Percentiles rank a stretch among this genome's conserved stretches.
phyloP scores from a whole-genome alignment of 35 echinoderm and acorn worm species.

The Ophioderma brevispina region DNA sequence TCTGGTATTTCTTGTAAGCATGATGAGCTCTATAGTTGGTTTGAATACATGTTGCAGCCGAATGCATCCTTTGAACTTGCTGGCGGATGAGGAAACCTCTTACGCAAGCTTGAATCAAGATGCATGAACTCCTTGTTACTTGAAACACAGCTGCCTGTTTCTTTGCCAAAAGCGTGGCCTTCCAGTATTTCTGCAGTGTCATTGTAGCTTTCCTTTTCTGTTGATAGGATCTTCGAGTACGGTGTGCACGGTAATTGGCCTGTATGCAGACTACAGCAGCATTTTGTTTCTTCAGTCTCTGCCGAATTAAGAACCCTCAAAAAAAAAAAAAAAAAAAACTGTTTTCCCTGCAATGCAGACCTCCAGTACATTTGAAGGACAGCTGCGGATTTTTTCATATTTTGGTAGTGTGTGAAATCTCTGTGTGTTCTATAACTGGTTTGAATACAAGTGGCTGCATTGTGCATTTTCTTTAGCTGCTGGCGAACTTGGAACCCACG shows the following conservation, averaged over 20 bases:
- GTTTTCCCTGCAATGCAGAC: not conserved
- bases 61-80: not conserved
- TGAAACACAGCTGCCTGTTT: constrained; percentile 4
- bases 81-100: not conserved
- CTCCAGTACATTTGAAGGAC: constrained; percentile 58
- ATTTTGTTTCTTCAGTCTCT: constrained; percentile 9
- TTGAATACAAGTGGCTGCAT: constrained; percentile 60
- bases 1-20: constrained; percentile 26
- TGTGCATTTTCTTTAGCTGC: constrained; percentile 16
- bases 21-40: constrained; percentile 45
- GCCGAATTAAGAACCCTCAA: constrained; percentile 35
- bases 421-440: constrained; percentile 5
- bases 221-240: constrained; percentile 2
- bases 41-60: constrained; percentile 55
- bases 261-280: constrained; percentile 55
- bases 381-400: constrained; percentile 24
- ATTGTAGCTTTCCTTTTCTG: constrained; percentile 44
- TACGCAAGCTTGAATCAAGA: constrained; percentile 51
- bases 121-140: constrained; percentile 22
- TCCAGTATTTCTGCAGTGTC: constrained; percentile 47
- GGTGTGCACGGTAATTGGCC: constrained; percentile 13
- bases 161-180: constrained; percentile 27
- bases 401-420: constrained; percentile 11
- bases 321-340: constrained; percentile 35
- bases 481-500: constrained; percentile 40